Conservation (phyloP, 2,888 invertebrate genomes). For the Liopterus haemorrhoidalis region DNA sequence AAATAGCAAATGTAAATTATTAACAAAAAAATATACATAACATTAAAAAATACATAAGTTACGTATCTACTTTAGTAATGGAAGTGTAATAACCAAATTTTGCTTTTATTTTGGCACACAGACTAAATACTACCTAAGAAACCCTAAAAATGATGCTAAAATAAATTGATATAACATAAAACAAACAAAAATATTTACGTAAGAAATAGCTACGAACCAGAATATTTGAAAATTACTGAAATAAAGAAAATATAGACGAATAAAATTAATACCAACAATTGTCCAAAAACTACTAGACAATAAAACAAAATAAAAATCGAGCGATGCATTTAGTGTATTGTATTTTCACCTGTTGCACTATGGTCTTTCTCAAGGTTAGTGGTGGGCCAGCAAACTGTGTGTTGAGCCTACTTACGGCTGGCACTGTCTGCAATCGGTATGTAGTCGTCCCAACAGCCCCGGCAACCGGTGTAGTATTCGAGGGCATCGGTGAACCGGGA, state of each 20-base stretch:
- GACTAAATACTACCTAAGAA: too few relatives aligned
- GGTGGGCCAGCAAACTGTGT: constrained; percentile 55
- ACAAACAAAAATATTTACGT: neutral
- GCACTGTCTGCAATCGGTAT: constrained; percentile 79
- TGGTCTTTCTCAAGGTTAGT: constrained; percentile 57
- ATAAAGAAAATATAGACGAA: constrained; percentile 4
- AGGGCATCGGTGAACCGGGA: constrained; percentile 45
- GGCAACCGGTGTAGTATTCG: constrained; percentile 52
- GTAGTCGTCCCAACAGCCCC: constrained; percentile 59
- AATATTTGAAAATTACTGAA: constrained; percentile 7
- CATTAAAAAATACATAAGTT: too few relatives aligned
- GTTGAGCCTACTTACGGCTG: constrained; percentile 73
- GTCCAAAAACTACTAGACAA: constrained; percentile 7
- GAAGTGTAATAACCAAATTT: too few relatives aligned
- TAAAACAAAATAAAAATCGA: constrained; percentile 15
- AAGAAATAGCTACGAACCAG: neutral
- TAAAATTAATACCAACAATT: constrained; percentile 1
- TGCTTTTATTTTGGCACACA: neutral
- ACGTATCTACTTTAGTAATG: too few relatives aligned
- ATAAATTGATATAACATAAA: neutral
- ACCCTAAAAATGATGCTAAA: too few relatives aligned
- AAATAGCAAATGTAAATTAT: too few relatives aligned
- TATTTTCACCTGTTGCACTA: constrained; percentile 46
- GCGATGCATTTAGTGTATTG: constrained; percentile 13
- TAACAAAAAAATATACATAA: too few relatives aligned